Conservation (phyloP, 1,140 invertebrate species). For the Drosophila watanabei region DNA sequence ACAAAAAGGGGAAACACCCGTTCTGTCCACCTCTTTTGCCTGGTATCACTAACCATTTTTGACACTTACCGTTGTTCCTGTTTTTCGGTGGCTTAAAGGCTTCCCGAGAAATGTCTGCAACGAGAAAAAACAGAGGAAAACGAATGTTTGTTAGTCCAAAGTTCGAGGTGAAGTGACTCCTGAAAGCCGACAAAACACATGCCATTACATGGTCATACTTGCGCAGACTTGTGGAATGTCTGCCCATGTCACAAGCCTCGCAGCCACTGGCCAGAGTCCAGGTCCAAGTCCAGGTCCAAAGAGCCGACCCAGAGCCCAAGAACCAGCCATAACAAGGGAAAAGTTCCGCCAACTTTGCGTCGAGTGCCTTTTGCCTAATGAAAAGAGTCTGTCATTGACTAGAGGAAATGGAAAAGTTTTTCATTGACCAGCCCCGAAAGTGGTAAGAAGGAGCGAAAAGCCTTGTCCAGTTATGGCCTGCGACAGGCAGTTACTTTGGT, state of each 20-base stretch:
- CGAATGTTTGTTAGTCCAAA: slow-evolving; percentile 72
- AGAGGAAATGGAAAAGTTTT: slow-evolving; percentile 70
- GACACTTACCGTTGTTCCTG: slow-evolving; percentile 77
- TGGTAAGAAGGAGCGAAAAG: slow-evolving; percentile 42
- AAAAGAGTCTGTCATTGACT: slow-evolving; percentile 80
- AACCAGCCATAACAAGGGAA: slow-evolving; percentile 39
- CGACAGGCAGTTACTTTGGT: slow-evolving; percentile 64
- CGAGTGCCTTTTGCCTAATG: slow-evolving; percentile 73
- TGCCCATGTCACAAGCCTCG: slow-evolving; percentile 62
- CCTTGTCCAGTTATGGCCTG: slow-evolving; percentile 47
- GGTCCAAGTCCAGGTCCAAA: slow-evolving; percentile 20
- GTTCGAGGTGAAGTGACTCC: slow-evolving; percentile 48
- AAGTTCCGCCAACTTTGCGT: slow-evolving; percentile 71
- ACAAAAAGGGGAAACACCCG: slow-evolving; percentile 2
- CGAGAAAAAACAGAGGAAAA: slow-evolving; percentile 23
- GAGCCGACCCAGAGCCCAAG: slow-evolving; percentile 9
- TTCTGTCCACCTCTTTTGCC: neutral
- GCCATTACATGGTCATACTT: slow-evolving; percentile 72
- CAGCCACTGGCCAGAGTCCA: slow-evolving; percentile 36
- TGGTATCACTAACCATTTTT: slow-evolving; percentile 48
- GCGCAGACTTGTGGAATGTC: slow-evolving; percentile 72
- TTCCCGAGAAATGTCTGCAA: slow-evolving; percentile 59
- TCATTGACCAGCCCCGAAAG: slow-evolving; percentile 55
- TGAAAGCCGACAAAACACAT: slow-evolving; percentile 72
- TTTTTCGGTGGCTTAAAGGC: slow-evolving; percentile 72